phyloP scores from a whole-genome alignment of 2,797 vertebrate species.

The Xenops minutus region DNA sequence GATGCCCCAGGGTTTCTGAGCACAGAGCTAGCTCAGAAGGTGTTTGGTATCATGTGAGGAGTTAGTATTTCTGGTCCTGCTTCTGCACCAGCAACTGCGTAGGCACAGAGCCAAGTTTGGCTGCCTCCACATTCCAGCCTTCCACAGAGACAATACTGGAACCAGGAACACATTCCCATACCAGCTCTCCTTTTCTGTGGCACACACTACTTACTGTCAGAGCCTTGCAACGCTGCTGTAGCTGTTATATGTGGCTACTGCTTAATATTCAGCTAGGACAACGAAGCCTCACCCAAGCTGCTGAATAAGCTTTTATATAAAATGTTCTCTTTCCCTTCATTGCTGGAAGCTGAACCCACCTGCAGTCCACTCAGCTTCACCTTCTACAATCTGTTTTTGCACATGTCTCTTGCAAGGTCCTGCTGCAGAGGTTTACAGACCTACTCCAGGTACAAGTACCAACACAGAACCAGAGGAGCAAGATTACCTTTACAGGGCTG shows the following conservation, averaged over 20 bases:
- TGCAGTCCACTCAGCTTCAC: background rate
- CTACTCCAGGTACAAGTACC: background rate
- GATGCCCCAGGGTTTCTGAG: background rate
- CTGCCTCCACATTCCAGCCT: background rate
- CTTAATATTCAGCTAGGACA: slow-evolving; percentile 46
- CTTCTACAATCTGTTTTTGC: background rate
- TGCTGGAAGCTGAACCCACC: background rate
- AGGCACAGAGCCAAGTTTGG: background rate
- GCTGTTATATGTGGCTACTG: background rate
- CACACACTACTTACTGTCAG: background rate
- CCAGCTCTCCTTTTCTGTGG: background rate
- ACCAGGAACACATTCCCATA: background rate
- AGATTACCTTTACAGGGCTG: background rate
- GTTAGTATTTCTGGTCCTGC: slow-evolving; percentile 2
- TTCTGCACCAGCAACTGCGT: background rate
- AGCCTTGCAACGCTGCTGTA: background rate
- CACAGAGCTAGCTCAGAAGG: background rate
- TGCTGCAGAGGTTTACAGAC: background rate
- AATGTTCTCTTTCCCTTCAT: background rate
- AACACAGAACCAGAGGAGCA: background rate
- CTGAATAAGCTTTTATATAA: slow-evolving; percentile 25
- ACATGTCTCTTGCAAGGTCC: fast-evolving
- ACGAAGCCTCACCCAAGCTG: background rate
- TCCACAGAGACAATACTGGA: slow-evolving; percentile 52
- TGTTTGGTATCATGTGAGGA: background rate